These are phyloP conservation scores for Channallabes apus DNA, from an alignment of 2,797 vertebrate species.

Conservation along the genomic window DNA sequence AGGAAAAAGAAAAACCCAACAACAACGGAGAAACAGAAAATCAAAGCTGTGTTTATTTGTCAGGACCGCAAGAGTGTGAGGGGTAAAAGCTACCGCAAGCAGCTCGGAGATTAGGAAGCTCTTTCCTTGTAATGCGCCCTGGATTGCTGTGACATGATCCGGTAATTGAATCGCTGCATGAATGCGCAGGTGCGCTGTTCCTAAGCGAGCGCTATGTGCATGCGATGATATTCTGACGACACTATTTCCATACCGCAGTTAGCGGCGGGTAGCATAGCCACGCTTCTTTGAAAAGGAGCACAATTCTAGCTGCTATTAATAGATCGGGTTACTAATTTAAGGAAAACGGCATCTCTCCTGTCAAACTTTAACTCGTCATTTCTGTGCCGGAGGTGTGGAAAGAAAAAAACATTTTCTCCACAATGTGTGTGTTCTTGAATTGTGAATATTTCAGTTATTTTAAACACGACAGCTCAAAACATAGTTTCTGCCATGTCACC, in stretches of 20 bases:
- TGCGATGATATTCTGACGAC: background rate
- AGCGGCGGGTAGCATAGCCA: background rate
- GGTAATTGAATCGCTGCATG: background rate
- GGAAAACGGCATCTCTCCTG: conserved; percentile 7
- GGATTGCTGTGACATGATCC: background rate
- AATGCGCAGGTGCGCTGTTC: background rate
- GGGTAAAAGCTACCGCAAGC: background rate
- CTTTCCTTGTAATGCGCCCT: background rate
- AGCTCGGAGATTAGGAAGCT: background rate
- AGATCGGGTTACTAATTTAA: conserved; percentile 6
- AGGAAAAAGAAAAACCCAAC: too few species aligned
- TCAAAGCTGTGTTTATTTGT: background rate
- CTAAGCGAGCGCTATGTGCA: background rate
- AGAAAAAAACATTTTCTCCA: background rate
- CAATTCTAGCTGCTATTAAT: background rate
- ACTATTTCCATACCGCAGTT: background rate
- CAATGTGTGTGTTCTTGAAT: background rate
- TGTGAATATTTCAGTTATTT: background rate
- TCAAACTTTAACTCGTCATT: conserved; percentile 28
- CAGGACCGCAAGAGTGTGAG: background rate
- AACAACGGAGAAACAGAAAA: background rate
- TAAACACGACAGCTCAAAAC: background rate
- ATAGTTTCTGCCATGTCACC: background rate
- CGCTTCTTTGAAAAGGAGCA: background rate
- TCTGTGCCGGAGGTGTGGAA: conserved; percentile 13